phyloP scores from a whole-genome alignment of 1,140 invertebrate genomes.

The Neuroterus valhalla region DNA sequence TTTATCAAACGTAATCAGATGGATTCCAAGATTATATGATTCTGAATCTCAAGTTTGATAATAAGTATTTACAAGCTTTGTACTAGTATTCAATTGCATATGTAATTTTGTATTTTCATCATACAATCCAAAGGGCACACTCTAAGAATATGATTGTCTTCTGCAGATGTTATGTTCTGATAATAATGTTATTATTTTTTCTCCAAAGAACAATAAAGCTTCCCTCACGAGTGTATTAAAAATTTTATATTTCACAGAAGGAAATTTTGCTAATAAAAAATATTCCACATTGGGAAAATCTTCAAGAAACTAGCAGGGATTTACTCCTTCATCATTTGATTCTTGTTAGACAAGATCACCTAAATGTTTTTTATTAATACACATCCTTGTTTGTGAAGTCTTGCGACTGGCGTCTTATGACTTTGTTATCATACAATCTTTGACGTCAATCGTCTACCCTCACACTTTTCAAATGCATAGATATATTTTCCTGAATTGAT shows the following conservation, averaged over 20 bases:
- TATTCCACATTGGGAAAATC: too few relatives aligned
- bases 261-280: too few relatives aligned
- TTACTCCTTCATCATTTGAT: neutral
- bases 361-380: neutral
- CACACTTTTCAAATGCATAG: neutral
- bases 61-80: neutral
- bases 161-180: too few relatives aligned
- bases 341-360: neutral
- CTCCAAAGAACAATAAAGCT: too few relatives aligned
- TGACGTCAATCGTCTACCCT: conserved; percentile 25
- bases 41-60: conserved; percentile 5
- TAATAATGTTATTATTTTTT: too few relatives aligned
- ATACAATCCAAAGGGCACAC: too few relatives aligned
- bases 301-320: neutral
- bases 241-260: too few relatives aligned
- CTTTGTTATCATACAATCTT: conserved; percentile 23
- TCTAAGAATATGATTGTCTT: too few relatives aligned
- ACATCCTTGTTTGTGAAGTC: conserved; percentile 18
- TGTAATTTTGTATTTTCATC: neutral
- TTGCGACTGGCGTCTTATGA: conserved; percentile 10
- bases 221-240: too few relatives aligned
- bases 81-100: neutral
- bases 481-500: neutral
- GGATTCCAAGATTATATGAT: conserved; percentile 10
- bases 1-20: conserved; percentile 16